Percentiles rank a stretch among this genome's conserved stretches.
These are phyloP conservation scores for Asarcornis scutulata DNA, from an alignment of 2,113 vertebrate genomes.

Conservation along the genomic window DNA sequence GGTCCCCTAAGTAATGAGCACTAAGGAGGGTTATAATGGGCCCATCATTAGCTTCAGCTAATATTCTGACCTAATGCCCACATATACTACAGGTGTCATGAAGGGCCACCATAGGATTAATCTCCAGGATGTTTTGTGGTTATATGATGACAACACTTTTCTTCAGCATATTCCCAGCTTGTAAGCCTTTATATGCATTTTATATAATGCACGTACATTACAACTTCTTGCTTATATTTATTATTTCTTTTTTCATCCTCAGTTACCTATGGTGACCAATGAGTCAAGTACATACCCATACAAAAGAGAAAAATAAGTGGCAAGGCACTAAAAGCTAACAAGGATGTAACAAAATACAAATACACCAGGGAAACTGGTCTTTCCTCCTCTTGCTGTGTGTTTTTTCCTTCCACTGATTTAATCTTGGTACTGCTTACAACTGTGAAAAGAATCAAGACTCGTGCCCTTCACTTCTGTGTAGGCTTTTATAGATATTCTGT, in stretches of 20 bases:
- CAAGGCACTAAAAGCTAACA: neutral
- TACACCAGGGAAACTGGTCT: neutral
- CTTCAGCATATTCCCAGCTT: slow-evolving; percentile 12
- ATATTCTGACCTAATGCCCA: slow-evolving; percentile 68
- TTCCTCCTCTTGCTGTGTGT: neutral
- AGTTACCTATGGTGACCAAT: neutral
- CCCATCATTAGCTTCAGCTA: slow-evolving; percentile 61
- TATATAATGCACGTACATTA: neutral
- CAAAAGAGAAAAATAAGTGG: neutral
- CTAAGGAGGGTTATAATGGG: slow-evolving; percentile 57
- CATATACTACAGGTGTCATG: slow-evolving; percentile 50
- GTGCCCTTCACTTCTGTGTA: neutral
- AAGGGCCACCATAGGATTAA: slow-evolving; percentile 51
- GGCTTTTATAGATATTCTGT: neutral
- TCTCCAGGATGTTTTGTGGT: slow-evolving; percentile 30
- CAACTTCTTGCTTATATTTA: neutral
- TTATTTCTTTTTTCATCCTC: neutral
- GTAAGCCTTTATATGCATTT: neutral
- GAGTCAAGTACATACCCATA: neutral
- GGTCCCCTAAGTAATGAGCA: slow-evolving; percentile 61
- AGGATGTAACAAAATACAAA: neutral
- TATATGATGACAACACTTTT: slow-evolving; percentile 56
- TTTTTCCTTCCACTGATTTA: neutral
- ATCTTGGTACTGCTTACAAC: neutral
- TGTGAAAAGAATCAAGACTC: neutral